These are phyloP conservation scores for Cynoglossus semilaevis DNA, from an alignment of 2,113 vertebrate species.

Conservation along the genomic window DNA sequence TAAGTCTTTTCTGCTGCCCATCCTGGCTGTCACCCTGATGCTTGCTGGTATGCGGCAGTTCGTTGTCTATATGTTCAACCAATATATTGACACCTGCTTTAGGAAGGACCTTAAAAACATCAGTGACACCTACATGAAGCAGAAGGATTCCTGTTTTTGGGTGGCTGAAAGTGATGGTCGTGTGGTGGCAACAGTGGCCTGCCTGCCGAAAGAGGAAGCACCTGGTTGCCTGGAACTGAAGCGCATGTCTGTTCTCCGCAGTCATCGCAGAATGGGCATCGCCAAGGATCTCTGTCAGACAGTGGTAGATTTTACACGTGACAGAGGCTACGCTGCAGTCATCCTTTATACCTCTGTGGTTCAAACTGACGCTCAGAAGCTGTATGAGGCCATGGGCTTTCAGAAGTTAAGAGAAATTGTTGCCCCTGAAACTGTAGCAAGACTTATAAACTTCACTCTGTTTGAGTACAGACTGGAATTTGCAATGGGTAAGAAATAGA, in stretches of 20 bases:
- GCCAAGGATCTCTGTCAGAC: constrained; percentile 72
- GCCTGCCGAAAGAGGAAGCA: constrained; percentile 36
- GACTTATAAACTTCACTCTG: constrained; percentile 69
- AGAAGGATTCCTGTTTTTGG: constrained; percentile 75
- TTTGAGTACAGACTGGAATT: constrained; percentile 70
- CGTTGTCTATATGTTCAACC: constrained; percentile 53
- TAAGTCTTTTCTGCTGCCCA: constrained; percentile 70
- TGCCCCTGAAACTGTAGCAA: constrained; percentile 38
- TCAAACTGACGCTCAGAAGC: constrained; percentile 75
- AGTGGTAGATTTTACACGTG: constrained; percentile 65
- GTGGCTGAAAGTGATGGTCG: constrained; percentile 72
- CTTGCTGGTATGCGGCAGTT: constrained; percentile 69
- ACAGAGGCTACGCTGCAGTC: constrained; percentile 62
- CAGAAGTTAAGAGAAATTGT: constrained; percentile 56
- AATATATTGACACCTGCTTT: constrained; percentile 66
- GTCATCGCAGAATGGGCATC: constrained; percentile 71
- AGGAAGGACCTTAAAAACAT: constrained; percentile 66
- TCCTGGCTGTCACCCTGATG: constrained; percentile 69
- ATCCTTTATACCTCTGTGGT: constrained; percentile 72
- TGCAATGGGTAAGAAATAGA: constrained; percentile 34
- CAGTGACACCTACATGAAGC: constrained; percentile 55
- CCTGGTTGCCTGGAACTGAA: constrained; percentile 69
- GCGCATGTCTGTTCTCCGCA: constrained; percentile 67
- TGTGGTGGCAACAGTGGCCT: constrained; percentile 72
- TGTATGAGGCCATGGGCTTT: constrained; percentile 75